Base-by-base conservation (phyloP, 2,888 invertebrate genomes). In the Dynastes hyllus region DNA sequence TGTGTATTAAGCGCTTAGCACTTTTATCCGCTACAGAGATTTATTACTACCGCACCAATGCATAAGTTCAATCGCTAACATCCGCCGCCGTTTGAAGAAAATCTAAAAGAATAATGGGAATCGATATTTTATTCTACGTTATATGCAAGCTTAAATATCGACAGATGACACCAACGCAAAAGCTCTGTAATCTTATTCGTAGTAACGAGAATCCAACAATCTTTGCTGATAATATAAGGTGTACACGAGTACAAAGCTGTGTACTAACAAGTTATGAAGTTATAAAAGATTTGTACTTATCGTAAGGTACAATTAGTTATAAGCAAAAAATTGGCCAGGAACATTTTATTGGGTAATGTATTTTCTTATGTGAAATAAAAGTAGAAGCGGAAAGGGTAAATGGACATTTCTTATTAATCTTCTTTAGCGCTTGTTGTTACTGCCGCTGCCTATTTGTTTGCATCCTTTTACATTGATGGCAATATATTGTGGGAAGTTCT, bases 261-360 rank as follows among this genome's bases (percentile, higher is more conserved):
- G 22, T n/a, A 22, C 40, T 16, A 37, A 40, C 40, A 58, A 32
- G 58, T 71, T 71, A 58, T 58, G 58, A 40, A 73, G 58, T 58
- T 11, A 27, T 73, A 73, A 73, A 73, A 58, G 40, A 40, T 73
- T 73, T 58, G 40, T 58, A 58, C 58, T 58, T 61, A 61, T 40
- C 58, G 40, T 16, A 58, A 9, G 5, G 22, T 32, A 5, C 32
- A 55, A 55, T 50, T 16, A 55, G 32, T 53, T 53, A 29, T n/a
- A 70, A 53, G 27, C 37, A 37, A 37, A 40, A 37, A 73, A 61
- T 40, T 61, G 40, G 37, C 0, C 40, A 55, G 71, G n/a, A 16
- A 73, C 22, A 40, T 73, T 73, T 73, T 73, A 58, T 71, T 58
- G 40, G 58, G 11, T 71, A 73, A 58, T 27, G 40, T 50, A 0